Base-by-base conservation (phyloP, 2,888 invertebrate genomes). In the Chrysolina americana region DNA sequence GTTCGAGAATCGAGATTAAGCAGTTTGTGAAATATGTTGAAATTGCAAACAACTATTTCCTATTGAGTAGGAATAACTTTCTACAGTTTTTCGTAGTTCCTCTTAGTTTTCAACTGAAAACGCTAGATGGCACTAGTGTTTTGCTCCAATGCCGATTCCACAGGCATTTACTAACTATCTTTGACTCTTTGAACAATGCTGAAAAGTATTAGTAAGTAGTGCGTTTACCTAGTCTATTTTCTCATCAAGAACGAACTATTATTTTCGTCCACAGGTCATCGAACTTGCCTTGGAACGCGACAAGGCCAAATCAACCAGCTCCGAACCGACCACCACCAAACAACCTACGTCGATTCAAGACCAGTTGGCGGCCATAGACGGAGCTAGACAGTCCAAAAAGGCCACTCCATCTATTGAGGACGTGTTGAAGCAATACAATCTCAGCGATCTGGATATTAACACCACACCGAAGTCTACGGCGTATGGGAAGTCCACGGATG, bases 401-500 rank as follows among this genome's bases (percentile, higher is more conserved):
- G 77, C 68, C 65, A 82, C 81, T 17, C 81, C 83, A 50, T 80
- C 83, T n/a, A 75, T 87, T 64, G 84, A 85, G 75, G 81, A 87
- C 15, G 79, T 88, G 11, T 73, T 88, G n/a, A 87, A 85, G 70
- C 85, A 87, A 75, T 81, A 87, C 56, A 86, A 86, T 64, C 74
- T 82, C 3, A 79, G 82, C 36, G 84, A 79, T 13, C 48, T 83
- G 8, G 82, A 83, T 66, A 78, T 80, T 4, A 79, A 79, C 19
- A 83, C 84, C 6, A 76, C 83, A 11, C 81, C 85, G 9, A 77
- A 83, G 2, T 79, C 84, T 0, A 80, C 85, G 0, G 85, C 84
- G 15, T 91, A 89, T 73, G 92, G 92, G 15, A 91, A 91, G 81
- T 91, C 91, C 74, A 92, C 93, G 81, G 94, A 94, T 76, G 94